Percentiles rank a stretch among this genome's conserved stretches.
Evolutionary conservation across 2,113 vertebrate genomes (phyloP).

Genomic region (Hippolais icterina): DNA sequence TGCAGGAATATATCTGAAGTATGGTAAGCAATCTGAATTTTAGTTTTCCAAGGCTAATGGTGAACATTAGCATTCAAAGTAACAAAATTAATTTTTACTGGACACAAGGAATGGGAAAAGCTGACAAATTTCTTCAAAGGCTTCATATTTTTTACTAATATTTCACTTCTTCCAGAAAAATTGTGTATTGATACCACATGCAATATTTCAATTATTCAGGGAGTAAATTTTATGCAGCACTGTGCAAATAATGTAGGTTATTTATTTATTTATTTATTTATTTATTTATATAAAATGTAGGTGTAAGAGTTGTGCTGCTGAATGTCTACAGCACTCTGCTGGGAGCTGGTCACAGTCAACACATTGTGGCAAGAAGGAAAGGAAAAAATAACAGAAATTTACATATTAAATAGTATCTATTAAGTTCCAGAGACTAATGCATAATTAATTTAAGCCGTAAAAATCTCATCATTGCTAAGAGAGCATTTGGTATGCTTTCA

Average conservation of each 20-base stretch:
- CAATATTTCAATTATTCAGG: not conserved
- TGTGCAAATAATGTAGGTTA: not conserved
- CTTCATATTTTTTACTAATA: not conserved
- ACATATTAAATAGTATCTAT: not conserved
- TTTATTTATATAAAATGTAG: not conserved
- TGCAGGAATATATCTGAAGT: not conserved
- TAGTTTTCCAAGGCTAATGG: not conserved
- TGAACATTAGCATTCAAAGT: not conserved
- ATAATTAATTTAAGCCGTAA: not conserved
- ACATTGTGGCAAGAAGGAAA: not conserved
- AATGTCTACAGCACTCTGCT: not conserved
- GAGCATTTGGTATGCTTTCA: not conserved
- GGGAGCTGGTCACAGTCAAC: not conserved
- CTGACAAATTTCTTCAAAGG: not conserved
- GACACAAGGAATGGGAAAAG: not conserved
- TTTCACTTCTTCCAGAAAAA: not conserved
- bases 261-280: no score
- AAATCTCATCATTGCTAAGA: not conserved
- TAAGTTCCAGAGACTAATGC: not conserved
- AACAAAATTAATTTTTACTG: not conserved
- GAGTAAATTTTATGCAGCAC: not conserved
- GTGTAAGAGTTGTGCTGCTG: not conserved
- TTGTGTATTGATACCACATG: not conserved
- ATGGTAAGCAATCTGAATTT: not conserved
- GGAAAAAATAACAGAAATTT: not conserved